phyloP scores from a whole-genome alignment of 2,888 invertebrate species.

The Stictocephala bisonia region DNA sequence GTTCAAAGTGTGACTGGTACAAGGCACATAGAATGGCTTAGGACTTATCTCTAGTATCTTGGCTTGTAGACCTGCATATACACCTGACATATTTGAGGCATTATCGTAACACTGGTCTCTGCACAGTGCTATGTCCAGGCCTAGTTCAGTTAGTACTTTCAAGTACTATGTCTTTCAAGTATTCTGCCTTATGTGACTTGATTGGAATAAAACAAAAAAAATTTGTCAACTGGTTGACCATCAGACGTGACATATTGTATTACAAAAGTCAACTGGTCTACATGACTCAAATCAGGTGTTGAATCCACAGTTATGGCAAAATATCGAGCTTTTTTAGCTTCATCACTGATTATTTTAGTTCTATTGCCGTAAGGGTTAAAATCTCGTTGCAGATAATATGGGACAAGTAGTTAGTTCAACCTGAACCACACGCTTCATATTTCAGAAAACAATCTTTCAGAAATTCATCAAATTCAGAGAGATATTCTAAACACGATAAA shows the following conservation, averaged over 20 bases:
- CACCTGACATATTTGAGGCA: no score
- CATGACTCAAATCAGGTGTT: neutral
- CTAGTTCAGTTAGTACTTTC: no score
- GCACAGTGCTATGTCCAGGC: no score
- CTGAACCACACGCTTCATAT: constrained; percentile 19
- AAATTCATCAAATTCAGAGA: no score
- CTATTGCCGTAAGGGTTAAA: neutral
- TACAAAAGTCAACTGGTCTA: neutral
- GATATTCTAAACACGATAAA: neutral
- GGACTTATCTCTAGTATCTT: no score
- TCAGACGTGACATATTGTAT: neutral
- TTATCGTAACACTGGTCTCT: no score
- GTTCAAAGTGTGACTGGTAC: no score
- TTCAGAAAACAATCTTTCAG: neutral
- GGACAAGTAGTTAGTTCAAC: no score
- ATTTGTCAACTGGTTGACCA: neutral
- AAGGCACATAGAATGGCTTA: no score
- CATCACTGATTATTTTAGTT: neutral
- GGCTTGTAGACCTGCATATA: no score
- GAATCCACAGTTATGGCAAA: constrained; percentile 1
- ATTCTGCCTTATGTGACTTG: constrained; percentile 5
- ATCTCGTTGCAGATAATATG: neutral
- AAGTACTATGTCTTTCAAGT: no score
- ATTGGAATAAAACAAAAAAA: neutral
- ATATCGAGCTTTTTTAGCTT: neutral